phyloP scores from a whole-genome alignment of 2,888 invertebrate species.

The Emmelina monodactyla region DNA sequence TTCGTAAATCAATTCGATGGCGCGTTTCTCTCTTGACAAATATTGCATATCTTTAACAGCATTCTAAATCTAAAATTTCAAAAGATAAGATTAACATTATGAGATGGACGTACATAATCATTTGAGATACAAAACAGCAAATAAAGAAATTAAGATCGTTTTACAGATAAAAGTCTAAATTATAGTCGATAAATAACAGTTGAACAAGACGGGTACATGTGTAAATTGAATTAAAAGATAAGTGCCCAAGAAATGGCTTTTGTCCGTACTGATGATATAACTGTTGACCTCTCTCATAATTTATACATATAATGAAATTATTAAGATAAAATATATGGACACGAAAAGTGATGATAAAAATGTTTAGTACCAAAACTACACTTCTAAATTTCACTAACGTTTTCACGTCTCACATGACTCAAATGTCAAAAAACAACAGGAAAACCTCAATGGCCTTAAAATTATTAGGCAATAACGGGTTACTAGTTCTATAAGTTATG shows the following conservation, averaged over 20 bases:
- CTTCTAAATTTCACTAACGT: no score
- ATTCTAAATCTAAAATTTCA: no score
- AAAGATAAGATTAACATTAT: no score
- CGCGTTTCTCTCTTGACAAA: no score
- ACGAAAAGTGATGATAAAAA: no score
- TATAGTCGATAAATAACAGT: slow-evolving; percentile 43
- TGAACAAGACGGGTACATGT: slow-evolving; percentile 36
- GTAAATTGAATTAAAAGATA: slow-evolving; percentile 60
- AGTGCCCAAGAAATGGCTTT: slow-evolving; percentile 34
- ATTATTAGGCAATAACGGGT: slow-evolving; percentile 44
- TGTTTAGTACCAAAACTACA: no score
- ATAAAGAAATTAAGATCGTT: slow-evolving; percentile 48
- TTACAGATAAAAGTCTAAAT: slow-evolving; percentile 33
- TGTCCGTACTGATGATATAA: slow-evolving; percentile 32
- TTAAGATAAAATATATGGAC: neutral
- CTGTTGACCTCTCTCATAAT: slow-evolving; percentile 37
- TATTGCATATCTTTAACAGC: no score
- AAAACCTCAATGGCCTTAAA: slow-evolving; percentile 45
- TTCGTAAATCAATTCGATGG: no score
- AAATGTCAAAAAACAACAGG: slow-evolving; percentile 20
- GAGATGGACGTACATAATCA: no score
- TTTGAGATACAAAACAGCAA: slow-evolving; percentile 27
- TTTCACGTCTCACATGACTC: slow-evolving; percentile 3
- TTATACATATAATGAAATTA: slow-evolving; percentile 17
- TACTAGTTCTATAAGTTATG: slow-evolving; percentile 34